phyloP scores from a whole-genome alignment of 2,888 invertebrate genomes.

The Agriopis marginaria region DNA sequence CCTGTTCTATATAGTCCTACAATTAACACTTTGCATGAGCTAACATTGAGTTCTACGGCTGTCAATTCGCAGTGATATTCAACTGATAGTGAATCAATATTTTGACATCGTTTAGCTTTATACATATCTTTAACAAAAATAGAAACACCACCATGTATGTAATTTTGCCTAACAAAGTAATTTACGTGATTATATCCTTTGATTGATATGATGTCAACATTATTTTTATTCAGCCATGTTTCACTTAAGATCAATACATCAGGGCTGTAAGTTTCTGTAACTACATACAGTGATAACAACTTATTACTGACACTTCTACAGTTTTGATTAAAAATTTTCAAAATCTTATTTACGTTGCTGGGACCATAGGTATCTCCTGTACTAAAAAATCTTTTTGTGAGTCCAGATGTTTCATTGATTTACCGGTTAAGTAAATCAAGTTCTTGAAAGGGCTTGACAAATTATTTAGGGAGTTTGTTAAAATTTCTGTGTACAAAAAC shows the following conservation, averaged over 20 bases:
- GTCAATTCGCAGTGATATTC: slow-evolving; percentile 3
- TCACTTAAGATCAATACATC: slow-evolving; percentile 5
- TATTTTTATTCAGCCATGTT: slow-evolving; percentile 8
- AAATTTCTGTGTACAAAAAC: neutral
- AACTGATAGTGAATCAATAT: slow-evolving; percentile 4
- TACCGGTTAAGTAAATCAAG: slow-evolving; percentile 1
- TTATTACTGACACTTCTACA: slow-evolving; percentile 6
- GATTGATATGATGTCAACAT: neutral
- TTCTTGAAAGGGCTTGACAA: neutral
- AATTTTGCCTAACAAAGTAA: neutral
- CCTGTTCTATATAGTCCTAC: slow-evolving; percentile 9
- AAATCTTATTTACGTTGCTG: neutral
- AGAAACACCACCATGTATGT: slow-evolving; percentile 5
- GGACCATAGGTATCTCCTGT: neutral
- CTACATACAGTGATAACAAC: neutral
- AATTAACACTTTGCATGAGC: neutral
- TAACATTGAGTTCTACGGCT: neutral
- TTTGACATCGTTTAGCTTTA: neutral
- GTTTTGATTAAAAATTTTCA: slow-evolving; percentile 4
- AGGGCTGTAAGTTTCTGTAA: neutral
- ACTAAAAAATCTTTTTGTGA: neutral
- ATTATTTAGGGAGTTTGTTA: neutral
- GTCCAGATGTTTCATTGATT: neutral
- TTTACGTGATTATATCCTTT: slow-evolving; percentile 2
- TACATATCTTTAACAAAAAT: neutral